These are phyloP conservation scores for Antedon mediterranea DNA, from an alignment of 53 echinoderm and acorn worm species.

Conservation along the genomic window DNA sequence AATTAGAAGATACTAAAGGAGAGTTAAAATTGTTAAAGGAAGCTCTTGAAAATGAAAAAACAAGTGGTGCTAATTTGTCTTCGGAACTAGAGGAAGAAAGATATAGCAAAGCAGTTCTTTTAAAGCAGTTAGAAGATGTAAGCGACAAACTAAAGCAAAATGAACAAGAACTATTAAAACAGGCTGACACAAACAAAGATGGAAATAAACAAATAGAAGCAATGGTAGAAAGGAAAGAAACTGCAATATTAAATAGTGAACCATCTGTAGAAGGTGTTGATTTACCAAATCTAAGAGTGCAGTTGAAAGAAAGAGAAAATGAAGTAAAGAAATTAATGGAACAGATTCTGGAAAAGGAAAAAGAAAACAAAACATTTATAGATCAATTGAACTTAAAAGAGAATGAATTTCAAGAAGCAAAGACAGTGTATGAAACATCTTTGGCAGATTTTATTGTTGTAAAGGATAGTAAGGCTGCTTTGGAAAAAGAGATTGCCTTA, in stretches of 20 bases:
- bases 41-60: conserved; percentile 13
- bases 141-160: conserved; percentile 2
- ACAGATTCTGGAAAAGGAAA: conserved; percentile 21
- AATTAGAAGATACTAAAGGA: conserved; percentile 14
- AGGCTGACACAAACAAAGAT: background rate
- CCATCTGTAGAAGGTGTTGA: background rate
- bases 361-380: conserved; percentile 22
- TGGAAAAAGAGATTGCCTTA: conserved; percentile 5
- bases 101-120: conserved; percentile 3
- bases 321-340: conserved; percentile 29
- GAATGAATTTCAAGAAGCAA: conserved; percentile 25
- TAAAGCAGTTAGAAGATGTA: conserved; percentile 6
- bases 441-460: background rate
- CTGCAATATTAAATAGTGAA: background rate
- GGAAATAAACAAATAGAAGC: background rate
- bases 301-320: conserved; percentile 10
- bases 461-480: background rate
- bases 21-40: conserved; percentile 13
- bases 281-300: background rate
- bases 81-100: conserved; percentile 8
- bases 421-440: conserved; percentile 13
- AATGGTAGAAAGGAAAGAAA: background rate
- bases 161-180: background rate
- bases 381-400: conserved; percentile 21
- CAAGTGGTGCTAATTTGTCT: background rate